Evolutionary conservation across 2,113 vertebrate species (phyloP), one percentile per base, ranked within the genome.

Genomic region (Zosterops hypoxanthus): DNA sequence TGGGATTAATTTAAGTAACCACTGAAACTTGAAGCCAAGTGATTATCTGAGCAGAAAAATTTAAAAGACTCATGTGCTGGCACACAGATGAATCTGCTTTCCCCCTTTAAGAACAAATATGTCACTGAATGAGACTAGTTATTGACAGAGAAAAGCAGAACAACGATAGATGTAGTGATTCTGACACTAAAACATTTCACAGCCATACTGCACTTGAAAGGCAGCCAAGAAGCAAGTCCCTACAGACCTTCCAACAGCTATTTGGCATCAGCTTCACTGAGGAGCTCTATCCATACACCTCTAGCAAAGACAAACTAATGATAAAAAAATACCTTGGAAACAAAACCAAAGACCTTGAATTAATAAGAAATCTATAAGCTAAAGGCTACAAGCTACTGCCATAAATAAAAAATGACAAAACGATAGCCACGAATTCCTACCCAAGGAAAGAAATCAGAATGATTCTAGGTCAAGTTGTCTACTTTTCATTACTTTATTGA

Each of bases 181-280:
- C 84, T 92, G 93, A 91, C 87, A 82, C 21, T 57, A 50, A 92
- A 87, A 76, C 34, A 47, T 87, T 90, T 95, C 46, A 65, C 93
- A 91, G 71, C 86, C 57, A 22, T 76, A 19, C 50, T 50, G 39
- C 4, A 7, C 46, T 94, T 95, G 89, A 95, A 82, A 89, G 53
- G 25, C 44, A 89, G 89, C 93, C 91, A 94, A 82, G 63, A 46
- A 95, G 89, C 93, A 85, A 89, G 87, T 96, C 93, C 66, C 82
- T 95, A 24, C 95, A 96, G 87, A 87, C 53, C 46, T 89, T 91
- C 72, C 69, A 89, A 75, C 42, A 91, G 64, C 82, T 69, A 53
- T n/a, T 85, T 70, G 39, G 86, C 86, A 92, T 13, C 34, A 31
- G 29, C 57, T 87, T 82, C 63, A 42, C 39, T 3, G 5, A 72